Evolutionary conservation across 2,888 invertebrate species (phyloP).

Genomic region (Trilocha varians): DNA sequence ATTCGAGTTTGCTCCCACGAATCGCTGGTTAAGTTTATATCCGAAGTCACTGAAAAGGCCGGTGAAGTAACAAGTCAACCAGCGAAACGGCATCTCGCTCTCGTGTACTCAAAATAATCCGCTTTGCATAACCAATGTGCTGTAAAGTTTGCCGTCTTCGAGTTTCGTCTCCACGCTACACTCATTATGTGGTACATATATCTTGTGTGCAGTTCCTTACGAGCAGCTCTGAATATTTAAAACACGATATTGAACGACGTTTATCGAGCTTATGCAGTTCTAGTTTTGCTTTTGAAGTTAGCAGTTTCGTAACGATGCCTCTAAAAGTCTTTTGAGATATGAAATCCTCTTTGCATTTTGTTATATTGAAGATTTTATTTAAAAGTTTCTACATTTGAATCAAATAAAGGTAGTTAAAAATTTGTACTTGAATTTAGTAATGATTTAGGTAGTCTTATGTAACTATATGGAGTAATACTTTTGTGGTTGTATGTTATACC

Average conservation of each 20-base stretch:
- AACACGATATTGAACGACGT: neutral
- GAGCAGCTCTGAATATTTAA: neutral
- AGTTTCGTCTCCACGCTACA: constrained; percentile 12
- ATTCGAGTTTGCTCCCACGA: constrained; percentile 4
- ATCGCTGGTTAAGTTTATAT: constrained; percentile 6
- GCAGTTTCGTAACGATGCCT: too few species aligned
- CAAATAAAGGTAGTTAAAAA: too few species aligned
- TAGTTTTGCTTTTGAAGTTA: neutral
- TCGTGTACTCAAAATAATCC: constrained; percentile 27
- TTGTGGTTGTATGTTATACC: too few species aligned
- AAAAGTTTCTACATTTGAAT: too few species aligned
- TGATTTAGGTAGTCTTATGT: too few species aligned
- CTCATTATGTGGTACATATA: constrained; percentile 16
- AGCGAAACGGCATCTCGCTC: constrained; percentile 13
- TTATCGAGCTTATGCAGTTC: neutral
- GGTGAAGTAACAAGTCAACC: constrained; percentile 14
- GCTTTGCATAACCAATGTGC: constrained; percentile 35
- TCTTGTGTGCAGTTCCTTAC: constrained; percentile 3
- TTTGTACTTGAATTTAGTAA: too few species aligned
- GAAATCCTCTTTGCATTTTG: too few species aligned
- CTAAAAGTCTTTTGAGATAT: too few species aligned
- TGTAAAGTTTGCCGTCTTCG: constrained; percentile 18
- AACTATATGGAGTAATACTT: too few species aligned
- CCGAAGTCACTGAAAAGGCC: constrained; percentile 5
- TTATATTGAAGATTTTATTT: too few species aligned